Conservation (phyloP, 1,140 invertebrate species). For the Bradynema listronoti region DNA sequence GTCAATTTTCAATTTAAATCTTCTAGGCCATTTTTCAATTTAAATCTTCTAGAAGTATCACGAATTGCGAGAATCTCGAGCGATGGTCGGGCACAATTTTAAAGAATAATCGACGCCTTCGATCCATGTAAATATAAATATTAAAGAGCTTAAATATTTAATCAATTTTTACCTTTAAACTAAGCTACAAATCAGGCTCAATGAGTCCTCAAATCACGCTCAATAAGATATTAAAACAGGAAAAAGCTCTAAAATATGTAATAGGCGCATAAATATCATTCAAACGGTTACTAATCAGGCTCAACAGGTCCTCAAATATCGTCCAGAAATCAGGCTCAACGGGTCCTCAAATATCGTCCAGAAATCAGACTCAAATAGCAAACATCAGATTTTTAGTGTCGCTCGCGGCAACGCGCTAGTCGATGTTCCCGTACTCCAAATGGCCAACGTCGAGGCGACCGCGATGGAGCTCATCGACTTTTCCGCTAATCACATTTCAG, state of each 20-base stretch:
- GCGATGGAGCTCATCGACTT: slow-evolving; percentile 39
- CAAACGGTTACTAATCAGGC: neutral
- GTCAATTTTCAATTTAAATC: too few species aligned
- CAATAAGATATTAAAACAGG: neutral
- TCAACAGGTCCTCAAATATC: too few species aligned
- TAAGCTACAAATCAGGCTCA: too few species aligned
- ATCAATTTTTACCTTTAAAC: neutral
- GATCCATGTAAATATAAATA: slow-evolving; percentile 29
- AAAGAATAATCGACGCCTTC: slow-evolving; percentile 22
- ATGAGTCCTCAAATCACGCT: too few species aligned
- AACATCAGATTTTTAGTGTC: slow-evolving; percentile 24
- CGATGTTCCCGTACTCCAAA: slow-evolving; percentile 31
- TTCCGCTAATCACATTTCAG: slow-evolving; percentile 29
- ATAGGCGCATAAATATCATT: neutral
- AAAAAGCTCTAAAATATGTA: neutral
- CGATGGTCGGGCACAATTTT: slow-evolving; percentile 23
- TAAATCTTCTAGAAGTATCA: slow-evolving; percentile 29
- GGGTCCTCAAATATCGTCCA: too few species aligned
- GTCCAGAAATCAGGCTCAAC: too few species aligned
- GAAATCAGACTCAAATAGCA: too few species aligned
- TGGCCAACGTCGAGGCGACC: slow-evolving; percentile 18
- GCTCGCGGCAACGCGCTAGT: slow-evolving; percentile 30
- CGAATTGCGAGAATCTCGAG: slow-evolving; percentile 35
- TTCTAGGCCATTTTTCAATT: slow-evolving; percentile 3
- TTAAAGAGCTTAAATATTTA: slow-evolving; percentile 11